These are phyloP conservation scores for Oscheius sp. DNA, from an alignment of 2,888 invertebrate genomes.

Conservation along the genomic window DNA sequence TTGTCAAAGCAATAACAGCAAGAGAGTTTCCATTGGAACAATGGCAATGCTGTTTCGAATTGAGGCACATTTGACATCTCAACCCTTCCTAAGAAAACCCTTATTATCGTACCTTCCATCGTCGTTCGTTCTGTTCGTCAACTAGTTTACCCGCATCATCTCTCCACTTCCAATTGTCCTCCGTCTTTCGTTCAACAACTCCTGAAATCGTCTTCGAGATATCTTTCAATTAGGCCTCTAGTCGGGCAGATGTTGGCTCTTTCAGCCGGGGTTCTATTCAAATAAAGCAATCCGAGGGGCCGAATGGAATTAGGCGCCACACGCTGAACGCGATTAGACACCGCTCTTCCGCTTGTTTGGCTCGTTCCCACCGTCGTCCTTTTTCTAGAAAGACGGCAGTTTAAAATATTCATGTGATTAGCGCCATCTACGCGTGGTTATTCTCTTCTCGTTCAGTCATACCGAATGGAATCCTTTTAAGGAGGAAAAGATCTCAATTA, in stretches of 20 bases:
- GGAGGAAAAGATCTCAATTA: background rate
- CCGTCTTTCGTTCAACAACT: constrained; percentile 49
- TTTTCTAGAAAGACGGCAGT: constrained; percentile 4
- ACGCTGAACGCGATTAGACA: constrained; percentile 19
- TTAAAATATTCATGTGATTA: constrained; percentile 29
- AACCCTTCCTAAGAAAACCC: too few species aligned
- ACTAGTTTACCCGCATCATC: constrained; percentile 48
- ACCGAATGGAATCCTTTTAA: background rate
- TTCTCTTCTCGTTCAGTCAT: too few species aligned
- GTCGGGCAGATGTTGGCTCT: constrained; percentile 21
- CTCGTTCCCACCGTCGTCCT: background rate
- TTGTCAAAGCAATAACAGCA: too few species aligned
- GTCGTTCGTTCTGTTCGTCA: constrained; percentile 44
- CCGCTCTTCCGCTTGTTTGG: constrained; percentile 22
- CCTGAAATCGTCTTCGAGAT: too few species aligned
- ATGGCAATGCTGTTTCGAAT: too few species aligned
- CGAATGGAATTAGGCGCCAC: constrained; percentile 29
- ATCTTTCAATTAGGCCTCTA: constrained; percentile 25
- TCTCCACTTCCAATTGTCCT: constrained; percentile 55
- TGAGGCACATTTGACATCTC: too few species aligned
- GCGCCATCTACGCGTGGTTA: constrained; percentile 14
- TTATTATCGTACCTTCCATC: constrained; percentile 53
- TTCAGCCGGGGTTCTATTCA: constrained; percentile 20
- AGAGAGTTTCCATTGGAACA: background rate
- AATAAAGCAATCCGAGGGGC: constrained; percentile 29